Evolutionary conservation across 2,888 invertebrate genomes (phyloP).

Genomic region (Caenorhabditis virilis): DNA sequence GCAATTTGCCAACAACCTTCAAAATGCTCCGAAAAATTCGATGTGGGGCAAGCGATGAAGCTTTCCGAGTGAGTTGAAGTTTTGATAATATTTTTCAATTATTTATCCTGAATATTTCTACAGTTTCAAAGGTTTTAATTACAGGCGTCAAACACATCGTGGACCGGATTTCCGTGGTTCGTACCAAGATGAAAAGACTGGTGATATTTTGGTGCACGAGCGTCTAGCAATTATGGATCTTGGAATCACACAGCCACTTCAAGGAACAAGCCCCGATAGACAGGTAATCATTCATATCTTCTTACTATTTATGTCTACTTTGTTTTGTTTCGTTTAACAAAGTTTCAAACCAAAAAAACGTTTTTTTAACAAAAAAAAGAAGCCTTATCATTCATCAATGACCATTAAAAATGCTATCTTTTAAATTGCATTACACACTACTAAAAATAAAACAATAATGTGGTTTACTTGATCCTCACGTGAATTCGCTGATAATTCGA

Average conservation of each 20-base stretch:
- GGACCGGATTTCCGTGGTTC: slow-evolving; percentile 65
- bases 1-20: slow-evolving; percentile 59
- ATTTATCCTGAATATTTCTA: no score
- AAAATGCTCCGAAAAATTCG: slow-evolving; percentile 33
- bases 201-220: slow-evolving; percentile 66
- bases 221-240: slow-evolving; percentile 68
- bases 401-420: no score
- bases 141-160: slow-evolving; percentile 59
- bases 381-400: no score
- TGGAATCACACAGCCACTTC: slow-evolving; percentile 62
- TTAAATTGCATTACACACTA: no score
- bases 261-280: slow-evolving; percentile 47
- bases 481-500: no score
- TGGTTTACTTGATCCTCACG: background rate
- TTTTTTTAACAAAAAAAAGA: no score
- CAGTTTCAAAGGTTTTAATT: background rate
- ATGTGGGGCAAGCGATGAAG: slow-evolving; percentile 52
- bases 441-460: background rate
- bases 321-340: background rate
- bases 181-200: slow-evolving; percentile 56
- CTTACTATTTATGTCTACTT: background rate
- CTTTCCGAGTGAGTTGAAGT: slow-evolving; percentile 42
- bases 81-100: no score
- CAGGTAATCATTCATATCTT: slow-evolving; percentile 42
- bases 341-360: background rate